These are phyloP conservation scores for Chionodraco myersi DNA, from an alignment of 2,113 vertebrate genomes.

Conservation along the genomic window DNA sequence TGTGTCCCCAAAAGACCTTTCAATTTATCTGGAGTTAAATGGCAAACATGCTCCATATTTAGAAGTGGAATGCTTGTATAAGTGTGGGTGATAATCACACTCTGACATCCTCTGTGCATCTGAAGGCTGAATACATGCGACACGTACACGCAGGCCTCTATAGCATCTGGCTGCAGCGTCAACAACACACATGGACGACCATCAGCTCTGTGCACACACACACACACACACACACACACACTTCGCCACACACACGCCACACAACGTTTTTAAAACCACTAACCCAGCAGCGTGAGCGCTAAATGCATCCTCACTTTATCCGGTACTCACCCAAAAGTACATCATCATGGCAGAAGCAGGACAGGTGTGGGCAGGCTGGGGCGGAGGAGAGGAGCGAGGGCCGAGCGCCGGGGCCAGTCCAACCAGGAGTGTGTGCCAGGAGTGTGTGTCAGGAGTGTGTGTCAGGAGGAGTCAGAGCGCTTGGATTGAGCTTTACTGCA, in stretches of 20 bases:
- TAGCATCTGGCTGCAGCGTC: slow-evolving; percentile 50
- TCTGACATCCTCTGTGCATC: slow-evolving; percentile 8
- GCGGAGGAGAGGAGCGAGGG: slow-evolving; percentile 43
- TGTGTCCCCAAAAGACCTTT: slow-evolving; percentile 57
- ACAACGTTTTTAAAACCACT: slow-evolving; percentile 1
- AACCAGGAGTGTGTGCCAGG: slow-evolving; percentile 39
- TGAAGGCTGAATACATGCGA: slow-evolving; percentile 47
- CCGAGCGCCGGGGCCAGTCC: slow-evolving; percentile 68
- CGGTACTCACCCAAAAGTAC: slow-evolving; percentile 86
- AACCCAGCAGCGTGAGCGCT: not conserved
- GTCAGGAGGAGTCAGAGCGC: slow-evolving; percentile 51
- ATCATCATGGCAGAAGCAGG: slow-evolving; percentile 82
- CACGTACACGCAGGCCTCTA: slow-evolving; percentile 53
- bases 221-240: slow-evolving; percentile 7
- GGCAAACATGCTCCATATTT: slow-evolving; percentile 47
- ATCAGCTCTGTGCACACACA: slow-evolving; percentile 53
- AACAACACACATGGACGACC: slow-evolving; percentile 67
- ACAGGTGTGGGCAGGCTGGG: slow-evolving; percentile 56
- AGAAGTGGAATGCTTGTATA: slow-evolving; percentile 38
- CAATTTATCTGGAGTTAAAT: not conserved
- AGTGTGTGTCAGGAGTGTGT: slow-evolving; percentile 10
- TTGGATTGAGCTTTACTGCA: slow-evolving; percentile 63
- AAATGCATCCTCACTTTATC: slow-evolving; percentile 22
- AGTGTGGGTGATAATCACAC: slow-evolving; percentile 21
- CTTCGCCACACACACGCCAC: slow-evolving; percentile 25